Evolutionary conservation across 2,113 vertebrate genomes (phyloP).

Genomic region (Tapirus terrestris): DNA sequence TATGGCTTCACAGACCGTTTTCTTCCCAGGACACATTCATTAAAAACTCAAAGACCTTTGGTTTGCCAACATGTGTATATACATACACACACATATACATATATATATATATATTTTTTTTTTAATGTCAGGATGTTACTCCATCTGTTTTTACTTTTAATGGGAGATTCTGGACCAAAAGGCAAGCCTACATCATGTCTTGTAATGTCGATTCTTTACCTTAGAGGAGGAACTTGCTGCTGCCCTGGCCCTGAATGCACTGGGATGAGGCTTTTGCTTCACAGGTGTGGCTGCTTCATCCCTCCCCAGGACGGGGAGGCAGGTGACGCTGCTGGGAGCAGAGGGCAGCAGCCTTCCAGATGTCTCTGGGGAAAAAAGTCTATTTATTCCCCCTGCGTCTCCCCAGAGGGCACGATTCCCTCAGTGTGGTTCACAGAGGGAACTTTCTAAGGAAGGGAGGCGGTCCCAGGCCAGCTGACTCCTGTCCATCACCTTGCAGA

Average conservation of each 20-base stretch:
- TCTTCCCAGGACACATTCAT: background rate
- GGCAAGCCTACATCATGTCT: background rate
- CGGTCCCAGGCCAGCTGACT: background rate
- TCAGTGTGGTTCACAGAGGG: background rate
- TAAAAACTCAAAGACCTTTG: constrained; percentile 52
- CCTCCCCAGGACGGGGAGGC: background rate
- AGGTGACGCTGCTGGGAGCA: too few relatives aligned
- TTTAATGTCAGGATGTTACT: background rate
- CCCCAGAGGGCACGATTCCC: too few relatives aligned
- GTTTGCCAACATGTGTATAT: background rate
- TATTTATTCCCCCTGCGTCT: background rate
- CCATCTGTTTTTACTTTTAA: background rate
- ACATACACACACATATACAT: too few relatives aligned
- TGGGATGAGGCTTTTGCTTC: background rate
- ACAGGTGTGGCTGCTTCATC: background rate
- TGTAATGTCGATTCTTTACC: background rate
- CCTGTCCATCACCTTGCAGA: constrained; percentile 82
- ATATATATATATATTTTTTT: background rate
- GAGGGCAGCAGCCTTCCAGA: too few relatives aligned
- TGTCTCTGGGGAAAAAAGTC: background rate
- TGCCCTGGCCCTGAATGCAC: background rate
- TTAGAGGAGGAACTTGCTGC: too few relatives aligned
- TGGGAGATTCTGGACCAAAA: background rate
- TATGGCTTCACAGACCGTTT: fast-evolving
- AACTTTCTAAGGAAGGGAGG: background rate